Evolutionary conservation across 2,797 vertebrate genomes (phyloP), one percentile per base, ranked within the genome.

Genomic region (Poecile montanus): DNA sequence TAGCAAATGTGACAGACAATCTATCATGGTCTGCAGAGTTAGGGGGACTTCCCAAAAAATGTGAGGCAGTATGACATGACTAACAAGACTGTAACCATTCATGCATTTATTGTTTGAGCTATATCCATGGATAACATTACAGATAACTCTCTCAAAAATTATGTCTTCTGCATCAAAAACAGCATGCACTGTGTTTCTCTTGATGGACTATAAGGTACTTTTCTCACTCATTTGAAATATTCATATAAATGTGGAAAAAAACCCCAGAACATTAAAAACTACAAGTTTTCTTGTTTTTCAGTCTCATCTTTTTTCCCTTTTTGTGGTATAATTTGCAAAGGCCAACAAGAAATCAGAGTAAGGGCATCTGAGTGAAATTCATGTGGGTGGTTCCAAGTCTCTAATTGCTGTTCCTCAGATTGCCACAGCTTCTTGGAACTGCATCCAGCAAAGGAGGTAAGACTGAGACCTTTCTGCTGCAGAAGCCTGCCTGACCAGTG

Each of bases 81-180:
- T 85, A 91, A 96, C 21, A 38, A 53, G 62, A 45, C 73, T 91
- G 72, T 66, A 92, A 92, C 29, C 40, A 93, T 91, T 89, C 85
- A 82, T 20, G 1, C 58, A 60, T 85, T 54, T 78, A 65, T 85
- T 92, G 34, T 54, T 44, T 83, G 57, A 81, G 65, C 13, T 56
- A 56, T 50, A 62, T 19, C 50, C 44, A 56, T 5, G 32, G 83
- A 89, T 45, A 94, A 40, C 51, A 42, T 76, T 84, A 86, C 9
- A 18, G 65, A 50, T 66, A 91, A 71, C 32, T 57, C 34, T 13
- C 8, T 7, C 40, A 61, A 56, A 57, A 66, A 45, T 47, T 29
- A 42, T 4, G 2, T 32, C 19, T 72, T 93, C 84, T 71, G 11
- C 32, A 44, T 79, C n/a, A 86, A 16, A 47, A 74, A 9, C n/a